Evolutionary conservation across 2,888 invertebrate genomes (phyloP), one percentile per base, ranked within the genome.

Genomic region (Cyaniris semiargus): DNA sequence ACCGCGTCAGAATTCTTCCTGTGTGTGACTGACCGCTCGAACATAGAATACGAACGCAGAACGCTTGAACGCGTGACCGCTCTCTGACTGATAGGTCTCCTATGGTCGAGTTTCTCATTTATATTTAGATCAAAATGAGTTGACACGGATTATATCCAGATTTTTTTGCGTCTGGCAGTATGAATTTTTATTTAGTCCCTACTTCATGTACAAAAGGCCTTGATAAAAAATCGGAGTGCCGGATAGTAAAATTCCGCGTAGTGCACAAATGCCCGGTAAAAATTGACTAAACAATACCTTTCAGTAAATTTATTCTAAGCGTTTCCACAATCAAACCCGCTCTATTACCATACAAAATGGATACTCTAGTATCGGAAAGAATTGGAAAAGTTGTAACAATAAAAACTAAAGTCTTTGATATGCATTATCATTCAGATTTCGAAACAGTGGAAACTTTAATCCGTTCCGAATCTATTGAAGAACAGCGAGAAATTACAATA

Each of bases 401-500:
- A 66, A 66, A 27, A 66, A 66, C 60, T 15, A 66, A 66, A 66
- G 66, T 53, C 15, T 48, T 74, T 48, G 48, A 74, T 48, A 74
- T 74, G 74, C 74, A 74, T 23, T 27, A 31, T 31, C 0, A 66
- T 66, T 66, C 66, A 31, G 27, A 66, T 66, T 31, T 15, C 18
- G 13, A 60, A 60, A 60, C 23, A 23, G 23, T 66, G 15, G 27
- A 23, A 74, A 48, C 44, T 38, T 38, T 21, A 38, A 71, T 71
- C 21, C 34, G 48, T 44, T 72, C 27, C 10, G 38, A 13, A 72
- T n/a, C 6, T 31, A 38, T 13, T 44, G 21, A 72, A 44, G 38
- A 53, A 53, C 27, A 74, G 27, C 53, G 74, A 53, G 27, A 74
- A 78, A 71, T 60, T 76, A 74, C 66, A 70, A 70, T 77, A 60